A percentile compares a stretch with the other conserved stretches of the same genome.
Conservation (phyloP, 2,113 vertebrate species). For the Circaetus cinerascens region DNA sequence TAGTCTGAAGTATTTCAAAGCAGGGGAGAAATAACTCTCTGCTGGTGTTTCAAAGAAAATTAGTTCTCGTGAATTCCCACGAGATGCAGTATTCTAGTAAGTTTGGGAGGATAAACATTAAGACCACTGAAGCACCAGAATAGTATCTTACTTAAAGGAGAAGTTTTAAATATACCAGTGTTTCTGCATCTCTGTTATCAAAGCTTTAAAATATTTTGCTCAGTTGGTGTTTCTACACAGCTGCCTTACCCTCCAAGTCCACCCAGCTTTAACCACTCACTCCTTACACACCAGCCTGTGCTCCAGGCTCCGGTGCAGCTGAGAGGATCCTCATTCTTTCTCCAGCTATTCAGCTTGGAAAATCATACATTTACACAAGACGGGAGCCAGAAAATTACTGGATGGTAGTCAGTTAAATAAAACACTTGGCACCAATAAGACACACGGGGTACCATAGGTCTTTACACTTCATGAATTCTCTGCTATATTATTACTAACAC, state of each 20-base stretch:
- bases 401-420: constrained; percentile 25
- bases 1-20: background rate
- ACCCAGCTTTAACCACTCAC: background rate
- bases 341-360: constrained; percentile 24
- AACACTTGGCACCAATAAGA: background rate
- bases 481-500: constrained; percentile 15
- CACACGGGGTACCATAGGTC: background rate
- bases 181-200: background rate
- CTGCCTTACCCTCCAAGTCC: background rate
- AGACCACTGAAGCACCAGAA: background rate
- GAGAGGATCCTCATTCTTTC: background rate
- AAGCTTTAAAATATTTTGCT: background rate
- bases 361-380: background rate
- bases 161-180: background rate
- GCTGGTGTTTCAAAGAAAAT: background rate
- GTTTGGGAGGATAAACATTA: background rate
- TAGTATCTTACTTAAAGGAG: background rate
- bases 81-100: background rate
- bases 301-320: background rate
- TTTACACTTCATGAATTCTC: constrained; percentile 33
- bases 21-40: background rate
- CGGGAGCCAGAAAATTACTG: constrained; percentile 14
- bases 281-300: background rate
- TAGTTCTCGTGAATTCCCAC: background rate
- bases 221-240: background rate